phyloP scores from a whole-genome alignment of 2,113 vertebrate genomes.

The Vulpes lagopus region DNA sequence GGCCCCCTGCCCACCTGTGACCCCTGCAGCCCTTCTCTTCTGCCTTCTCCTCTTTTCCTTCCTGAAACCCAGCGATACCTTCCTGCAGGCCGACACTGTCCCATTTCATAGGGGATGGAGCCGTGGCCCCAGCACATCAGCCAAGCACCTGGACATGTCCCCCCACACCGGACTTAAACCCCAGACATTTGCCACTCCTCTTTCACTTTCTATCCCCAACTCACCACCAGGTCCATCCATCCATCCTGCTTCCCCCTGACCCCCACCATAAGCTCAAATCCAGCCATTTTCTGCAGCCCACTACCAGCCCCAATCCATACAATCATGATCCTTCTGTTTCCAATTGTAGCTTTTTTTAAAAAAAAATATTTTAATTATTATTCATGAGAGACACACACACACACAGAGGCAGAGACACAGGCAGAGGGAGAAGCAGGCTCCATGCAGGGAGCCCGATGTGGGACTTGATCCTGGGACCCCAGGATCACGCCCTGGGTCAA shows the following conservation, averaged over 20 bases:
- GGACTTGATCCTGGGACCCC: no score
- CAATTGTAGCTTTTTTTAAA: no score
- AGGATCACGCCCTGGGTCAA: no score
- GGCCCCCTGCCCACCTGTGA: neutral
- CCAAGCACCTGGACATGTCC: neutral
- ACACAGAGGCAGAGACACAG: no score
- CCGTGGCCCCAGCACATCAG: neutral
- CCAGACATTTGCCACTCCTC: neutral
- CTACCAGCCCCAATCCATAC: neutral
- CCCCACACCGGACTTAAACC: neutral
- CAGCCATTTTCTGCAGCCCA: rapidly evolving
- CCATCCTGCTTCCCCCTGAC: neutral
- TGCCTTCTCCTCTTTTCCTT: neutral
- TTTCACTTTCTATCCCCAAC: neutral
- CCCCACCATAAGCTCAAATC: neutral
- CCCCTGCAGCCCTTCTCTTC: neutral
- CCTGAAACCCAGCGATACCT: neutral
- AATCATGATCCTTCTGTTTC: rapidly evolving
- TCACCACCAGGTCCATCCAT: neutral
- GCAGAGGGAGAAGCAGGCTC: no score
- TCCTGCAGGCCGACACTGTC: neutral
- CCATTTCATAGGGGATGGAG: neutral
- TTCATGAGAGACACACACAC: no score
- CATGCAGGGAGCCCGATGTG: no score
- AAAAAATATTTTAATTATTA: no score